Evolutionary conservation across 30 jellyfish, hydroid and myxozoan species (phyloP).

Genomic region (Turritopsis dohrnii): DNA sequence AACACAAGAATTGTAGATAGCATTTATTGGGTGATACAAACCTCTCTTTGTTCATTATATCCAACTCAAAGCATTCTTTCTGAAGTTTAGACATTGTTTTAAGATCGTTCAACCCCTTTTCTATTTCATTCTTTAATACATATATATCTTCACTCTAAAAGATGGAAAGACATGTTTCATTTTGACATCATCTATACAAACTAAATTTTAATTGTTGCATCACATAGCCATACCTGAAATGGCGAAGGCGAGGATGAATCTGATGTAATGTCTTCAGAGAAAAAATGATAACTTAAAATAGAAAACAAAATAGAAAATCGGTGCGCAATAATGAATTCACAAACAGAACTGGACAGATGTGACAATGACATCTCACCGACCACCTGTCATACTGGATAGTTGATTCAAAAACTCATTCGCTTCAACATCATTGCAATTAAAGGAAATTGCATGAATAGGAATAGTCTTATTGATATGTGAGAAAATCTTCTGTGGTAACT

Average conservation of each 20-base stretch:
- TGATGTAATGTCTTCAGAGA: conserved; percentile 68
- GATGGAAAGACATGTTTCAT: background rate
- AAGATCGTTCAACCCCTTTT: conserved; percentile 62
- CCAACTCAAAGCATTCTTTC: conserved; percentile 34
- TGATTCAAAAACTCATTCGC: conserved; percentile 81
- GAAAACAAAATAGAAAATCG: background rate
- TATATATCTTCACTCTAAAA: conserved; percentile 82
- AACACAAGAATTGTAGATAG: background rate
- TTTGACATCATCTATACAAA: background rate
- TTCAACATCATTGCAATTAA: conserved; percentile 90
- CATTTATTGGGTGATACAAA: background rate
- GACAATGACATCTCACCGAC: conserved; percentile 50
- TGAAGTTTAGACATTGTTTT: conserved; percentile 55
- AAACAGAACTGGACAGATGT: background rate
- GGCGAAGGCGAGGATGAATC: conserved; percentile 51
- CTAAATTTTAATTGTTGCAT: background rate
- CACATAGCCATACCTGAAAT: background rate
- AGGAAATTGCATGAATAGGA: conserved; percentile 90
- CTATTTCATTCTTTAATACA: conserved; percentile 67
- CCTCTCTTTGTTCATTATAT: background rate
- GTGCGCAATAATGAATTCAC: background rate
- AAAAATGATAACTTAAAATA: conserved; percentile 70
- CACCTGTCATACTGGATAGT: conserved; percentile 79
- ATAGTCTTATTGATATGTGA: conserved; percentile 69
- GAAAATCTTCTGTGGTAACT: conserved; percentile 83